Evolutionary conservation across 92 coral and sea anemone genomes (phyloP), one percentile per base, ranked within the genome.

Genomic region (Siderastrea radians): DNA sequence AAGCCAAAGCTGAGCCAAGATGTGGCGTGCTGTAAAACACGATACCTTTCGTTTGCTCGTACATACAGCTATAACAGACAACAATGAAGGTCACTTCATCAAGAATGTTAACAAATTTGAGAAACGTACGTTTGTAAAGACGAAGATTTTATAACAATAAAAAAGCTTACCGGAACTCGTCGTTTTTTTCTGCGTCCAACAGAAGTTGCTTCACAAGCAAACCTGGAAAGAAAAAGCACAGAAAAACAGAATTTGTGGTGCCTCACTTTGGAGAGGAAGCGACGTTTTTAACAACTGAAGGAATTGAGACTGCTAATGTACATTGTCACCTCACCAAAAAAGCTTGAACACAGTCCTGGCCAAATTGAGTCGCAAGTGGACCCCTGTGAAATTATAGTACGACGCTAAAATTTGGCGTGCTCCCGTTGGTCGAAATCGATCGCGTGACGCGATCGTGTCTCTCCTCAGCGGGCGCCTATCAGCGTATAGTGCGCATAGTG

Each of bases 1-100:
- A 95, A 6, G 99, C 99, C 61, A 95, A 59, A 7, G 93, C 90
- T 19, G 98, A 93, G 1, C 99, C 99, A 49, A 82, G 77, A 65
- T 97, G 99, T 1, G 99, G 99, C 1, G 98, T 96, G 67, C 98
- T 91, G 90, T 97, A 97, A 79, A 97, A 97, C 92, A 97, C 95
- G 43, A 93, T 88, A 26, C 98, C 98, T 70, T 90, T 95, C 46
- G 98, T 97, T 70, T 93, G 92, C 82, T 91, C 93, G 60, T 83
- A 92, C 92, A 97, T 92, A 71, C 89, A 79, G 6, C 99, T 97
- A 75, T 15, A 72, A 66, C 6, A 44, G 69, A 14, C 69, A 6
- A 17, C 15, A 63, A 3, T 63, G 68, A 63, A 10, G 61, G 7
- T 4, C 8, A 53, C 6, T 53, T 9, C 61, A 8, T 2, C 61